Conservation (phyloP, 1,140 invertebrate species). For the Schlechtendalia chinensis region DNA sequence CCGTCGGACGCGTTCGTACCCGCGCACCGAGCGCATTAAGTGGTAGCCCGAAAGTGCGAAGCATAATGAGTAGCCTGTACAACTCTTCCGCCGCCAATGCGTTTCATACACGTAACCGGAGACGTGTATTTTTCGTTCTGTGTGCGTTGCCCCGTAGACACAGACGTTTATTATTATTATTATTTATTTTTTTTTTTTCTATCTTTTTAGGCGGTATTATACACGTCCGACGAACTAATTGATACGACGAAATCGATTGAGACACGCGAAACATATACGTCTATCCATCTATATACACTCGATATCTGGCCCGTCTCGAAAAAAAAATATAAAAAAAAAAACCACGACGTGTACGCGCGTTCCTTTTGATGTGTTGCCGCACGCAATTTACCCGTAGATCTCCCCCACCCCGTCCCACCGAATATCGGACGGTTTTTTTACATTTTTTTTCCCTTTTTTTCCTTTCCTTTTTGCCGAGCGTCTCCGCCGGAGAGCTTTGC, state of each 20-base stretch:
- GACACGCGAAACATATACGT: constrained; percentile 32
- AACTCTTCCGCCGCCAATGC: neutral
- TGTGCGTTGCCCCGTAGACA: constrained; percentile 23
- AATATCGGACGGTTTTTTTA: constrained; percentile 4
- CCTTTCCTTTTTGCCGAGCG: neutral
- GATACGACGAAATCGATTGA: constrained; percentile 40
- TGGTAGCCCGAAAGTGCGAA: constrained; percentile 25
- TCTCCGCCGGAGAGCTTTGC: constrained; percentile 8
- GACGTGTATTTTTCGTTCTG: neutral
- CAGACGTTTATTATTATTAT: constrained; percentile 5
- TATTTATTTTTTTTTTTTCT: neutral
- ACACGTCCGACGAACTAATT: constrained; percentile 22
- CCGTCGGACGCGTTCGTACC: neutral
- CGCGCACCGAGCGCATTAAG: neutral
- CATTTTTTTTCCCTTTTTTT: neutral
- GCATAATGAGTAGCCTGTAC: constrained; percentile 32
- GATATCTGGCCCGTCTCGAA: constrained; percentile 13
- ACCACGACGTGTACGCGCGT: constrained; percentile 9
- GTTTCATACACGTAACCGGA: neutral
- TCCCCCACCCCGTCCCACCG: too few species aligned
- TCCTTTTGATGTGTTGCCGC: constrained; percentile 21
- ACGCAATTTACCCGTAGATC: constrained; percentile 13
- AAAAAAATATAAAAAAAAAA: too few species aligned
- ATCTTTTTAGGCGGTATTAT: neutral
- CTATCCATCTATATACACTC: too few species aligned